A percentile compares a stretch with the other conserved stretches of the same genome.
phyloP scores from a whole-genome alignment of 2,888 invertebrate genomes.

The Ectobius pallidus region DNA sequence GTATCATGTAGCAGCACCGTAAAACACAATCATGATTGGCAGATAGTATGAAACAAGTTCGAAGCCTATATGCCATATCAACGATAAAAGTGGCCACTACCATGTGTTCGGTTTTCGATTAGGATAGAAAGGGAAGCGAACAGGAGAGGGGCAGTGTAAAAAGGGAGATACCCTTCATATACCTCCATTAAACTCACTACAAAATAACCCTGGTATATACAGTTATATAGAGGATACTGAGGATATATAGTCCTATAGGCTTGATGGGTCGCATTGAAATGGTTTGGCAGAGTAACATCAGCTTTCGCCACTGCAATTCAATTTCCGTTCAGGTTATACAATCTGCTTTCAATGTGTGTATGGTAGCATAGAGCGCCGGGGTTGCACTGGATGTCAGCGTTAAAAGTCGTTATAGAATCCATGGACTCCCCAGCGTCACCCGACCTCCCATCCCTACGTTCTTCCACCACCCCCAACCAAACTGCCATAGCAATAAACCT shows the following conservation, averaged over 20 bases:
- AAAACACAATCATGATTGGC: constrained; percentile 20
- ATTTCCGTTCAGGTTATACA: constrained; percentile 37
- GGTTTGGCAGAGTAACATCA: constrained; percentile 10
- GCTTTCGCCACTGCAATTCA: constrained; percentile 33
- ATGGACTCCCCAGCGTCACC: background rate
- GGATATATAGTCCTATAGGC: background rate
- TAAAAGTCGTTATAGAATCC: constrained; percentile 15
- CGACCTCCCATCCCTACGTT: background rate
- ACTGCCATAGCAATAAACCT: constrained; percentile 31
- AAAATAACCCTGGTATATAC: background rate
- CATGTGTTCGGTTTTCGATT: background rate
- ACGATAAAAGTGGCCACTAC: constrained; percentile 17
- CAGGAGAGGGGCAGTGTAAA: too few relatives aligned
- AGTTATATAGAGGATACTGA: background rate
- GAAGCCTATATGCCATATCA: background rate
- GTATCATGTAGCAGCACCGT: background rate
- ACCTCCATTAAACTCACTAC: constrained; percentile 15
- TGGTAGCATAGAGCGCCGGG: background rate
- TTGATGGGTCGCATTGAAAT: constrained; percentile 3
- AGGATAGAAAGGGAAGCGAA: too few relatives aligned
- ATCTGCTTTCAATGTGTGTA: background rate
- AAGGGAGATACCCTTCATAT: background rate
- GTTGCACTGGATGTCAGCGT: background rate
- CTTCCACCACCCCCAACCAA: background rate
- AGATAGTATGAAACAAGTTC: constrained; percentile 9